These are phyloP conservation scores for Pachydiplax longipennis DNA, from an alignment of 2,888 invertebrate genomes.

Conservation along the genomic window DNA sequence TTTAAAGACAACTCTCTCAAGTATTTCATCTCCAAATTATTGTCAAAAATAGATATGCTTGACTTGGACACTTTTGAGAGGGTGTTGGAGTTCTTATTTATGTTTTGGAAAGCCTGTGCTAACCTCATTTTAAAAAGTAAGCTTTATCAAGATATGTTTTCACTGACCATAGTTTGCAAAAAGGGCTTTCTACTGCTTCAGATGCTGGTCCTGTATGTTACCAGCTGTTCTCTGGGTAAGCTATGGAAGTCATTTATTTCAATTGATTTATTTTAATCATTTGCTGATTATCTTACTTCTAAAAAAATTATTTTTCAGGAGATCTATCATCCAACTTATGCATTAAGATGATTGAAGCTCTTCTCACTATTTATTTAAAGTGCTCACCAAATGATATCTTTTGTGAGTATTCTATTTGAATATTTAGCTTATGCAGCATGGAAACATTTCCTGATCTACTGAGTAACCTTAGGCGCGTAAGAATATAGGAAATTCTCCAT, in stretches of 20 bases:
- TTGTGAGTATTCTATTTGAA: constrained; percentile 25
- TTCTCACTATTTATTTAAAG: constrained; percentile 47
- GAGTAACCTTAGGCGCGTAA: too few species aligned
- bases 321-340: constrained; percentile 15
- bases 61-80: background rate
- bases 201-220: constrained; percentile 52
- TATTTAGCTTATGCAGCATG: background rate
- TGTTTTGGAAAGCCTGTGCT: constrained; percentile 65
- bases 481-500: too few species aligned
- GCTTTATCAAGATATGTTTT: constrained; percentile 62
- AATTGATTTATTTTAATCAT: background rate
- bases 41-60: background rate
- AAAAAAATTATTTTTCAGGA: background rate
- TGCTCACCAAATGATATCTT: constrained; percentile 26
- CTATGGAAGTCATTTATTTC: background rate
- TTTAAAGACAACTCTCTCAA: background rate
- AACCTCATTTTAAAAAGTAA: constrained; percentile 65
- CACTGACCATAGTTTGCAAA: constrained; percentile 58
- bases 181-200: constrained; percentile 61
- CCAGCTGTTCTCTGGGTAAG: background rate
- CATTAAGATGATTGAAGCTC: constrained; percentile 49
- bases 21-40: background rate
- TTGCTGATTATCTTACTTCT: background rate
- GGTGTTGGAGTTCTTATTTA: constrained; percentile 51
- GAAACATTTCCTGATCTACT: too few species aligned